These are phyloP conservation scores for Glossophaga mutica DNA, from an alignment of 2,797 vertebrate genomes.

Conservation along the genomic window DNA sequence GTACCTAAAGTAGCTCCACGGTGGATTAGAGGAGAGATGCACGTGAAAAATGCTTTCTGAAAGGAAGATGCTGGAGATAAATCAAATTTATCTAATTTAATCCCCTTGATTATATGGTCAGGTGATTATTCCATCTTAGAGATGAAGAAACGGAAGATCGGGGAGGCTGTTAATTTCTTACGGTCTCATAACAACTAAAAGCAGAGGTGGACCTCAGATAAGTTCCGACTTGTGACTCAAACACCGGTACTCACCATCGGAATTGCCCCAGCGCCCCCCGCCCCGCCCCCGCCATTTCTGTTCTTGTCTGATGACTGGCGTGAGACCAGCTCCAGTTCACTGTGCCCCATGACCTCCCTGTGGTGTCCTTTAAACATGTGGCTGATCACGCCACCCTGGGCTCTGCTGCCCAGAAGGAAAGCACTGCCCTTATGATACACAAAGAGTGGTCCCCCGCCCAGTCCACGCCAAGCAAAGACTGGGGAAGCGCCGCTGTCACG, in stretches of 20 bases:
- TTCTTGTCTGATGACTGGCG: background rate
- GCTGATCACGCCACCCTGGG: background rate
- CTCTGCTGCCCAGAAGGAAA: background rate
- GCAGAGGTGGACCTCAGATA: background rate
- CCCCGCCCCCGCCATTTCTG: accelerated
- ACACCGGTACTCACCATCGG: background rate
- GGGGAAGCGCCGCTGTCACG: background rate
- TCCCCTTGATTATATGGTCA: background rate
- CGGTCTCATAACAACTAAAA: background rate
- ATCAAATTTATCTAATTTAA: background rate
- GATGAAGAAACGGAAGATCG: background rate
- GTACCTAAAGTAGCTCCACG: background rate
- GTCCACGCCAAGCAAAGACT: background rate
- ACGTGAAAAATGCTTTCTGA: background rate
- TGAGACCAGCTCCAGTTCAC: background rate
- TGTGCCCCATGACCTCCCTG: background rate
- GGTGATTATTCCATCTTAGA: background rate
- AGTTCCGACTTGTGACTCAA: background rate
- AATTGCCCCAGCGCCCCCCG: background rate
- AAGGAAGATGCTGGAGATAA: background rate
- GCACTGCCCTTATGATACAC: background rate
- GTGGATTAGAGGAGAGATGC: background rate
- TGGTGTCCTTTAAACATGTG: background rate
- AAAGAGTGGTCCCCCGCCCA: too few species aligned
- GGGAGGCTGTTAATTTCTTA: background rate